Base-by-base conservation (phyloP, 37 sponge, comb jelly and placozoan genomes). In the Ianthella basta region DNA sequence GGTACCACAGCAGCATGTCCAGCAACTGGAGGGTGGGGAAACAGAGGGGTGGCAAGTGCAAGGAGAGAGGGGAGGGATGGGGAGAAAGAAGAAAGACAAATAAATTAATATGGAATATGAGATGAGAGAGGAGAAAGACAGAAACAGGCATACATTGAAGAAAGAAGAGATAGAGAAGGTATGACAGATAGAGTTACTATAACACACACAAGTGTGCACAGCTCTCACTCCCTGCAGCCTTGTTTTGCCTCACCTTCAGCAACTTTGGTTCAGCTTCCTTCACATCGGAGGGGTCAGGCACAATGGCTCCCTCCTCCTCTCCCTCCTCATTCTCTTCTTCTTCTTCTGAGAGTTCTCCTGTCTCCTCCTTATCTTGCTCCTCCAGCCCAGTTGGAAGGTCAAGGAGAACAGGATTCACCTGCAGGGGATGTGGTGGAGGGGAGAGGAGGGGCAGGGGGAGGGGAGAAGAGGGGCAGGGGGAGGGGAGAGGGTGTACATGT, bases 1-100 rank as follows among this genome's bases (percentile, higher is more conserved):
- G 68, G 80, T 97, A 97, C 90, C 97, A 90, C 8, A 95, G 36
- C 63, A 92, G 70, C 56, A 50, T 72, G 44, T 97, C 98, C 2
- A 84, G 75, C 4, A 30, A 16, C 64, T 56, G 36, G 14, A 70
- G 1, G 50, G 50, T 10, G 50, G 50, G 50, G 50, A 8, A 10
- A 8, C 3, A 44, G 50, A 8, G 50, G 8, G 50, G 50, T 44
- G 50, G 50, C n/a, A n/a, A n/a, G 74, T 18, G 74, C 4, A 34
- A 72, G 36, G 33, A 34, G 34, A 37, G 33, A 34, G 14, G 74
- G 38, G 74, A 72, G 74, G 74, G 40, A 82, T 60, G 64, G 82
- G 35, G 50, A 44, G 30, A 24, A n/a, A 53, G 30, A 23, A 79
- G 20, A 14, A 53, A 27, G 80, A 25, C 24, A 44, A 25, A 36